phyloP scores from a whole-genome alignment of 2,888 invertebrate species.

The Scelioninae gen. 2 region DNA sequence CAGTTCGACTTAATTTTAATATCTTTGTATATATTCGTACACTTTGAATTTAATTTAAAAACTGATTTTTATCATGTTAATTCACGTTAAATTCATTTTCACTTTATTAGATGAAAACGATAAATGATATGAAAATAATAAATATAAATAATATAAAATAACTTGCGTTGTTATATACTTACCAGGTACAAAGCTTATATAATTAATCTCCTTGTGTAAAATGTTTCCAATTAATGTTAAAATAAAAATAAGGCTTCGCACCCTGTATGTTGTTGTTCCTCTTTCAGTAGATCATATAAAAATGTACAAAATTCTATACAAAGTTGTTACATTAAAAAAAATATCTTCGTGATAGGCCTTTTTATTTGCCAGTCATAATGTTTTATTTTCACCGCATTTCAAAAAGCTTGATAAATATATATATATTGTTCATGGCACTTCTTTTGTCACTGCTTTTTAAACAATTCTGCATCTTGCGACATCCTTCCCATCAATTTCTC shows the following conservation, averaged over 20 bases:
- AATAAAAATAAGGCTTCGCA: slow-evolving; percentile 30
- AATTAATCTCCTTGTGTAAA: slow-evolving; percentile 45
- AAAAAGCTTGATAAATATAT: slow-evolving; percentile 31
- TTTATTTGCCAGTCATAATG: slow-evolving; percentile 39
- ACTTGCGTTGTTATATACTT: too few species aligned
- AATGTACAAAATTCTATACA: slow-evolving; percentile 56
- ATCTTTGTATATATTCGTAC: too few species aligned
- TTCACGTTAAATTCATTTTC: neutral
- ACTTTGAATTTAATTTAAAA: too few species aligned
- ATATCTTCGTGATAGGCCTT: slow-evolving; percentile 44
- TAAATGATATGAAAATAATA: neutral
- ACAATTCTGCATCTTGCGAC: slow-evolving; percentile 4
- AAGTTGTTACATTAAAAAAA: slow-evolving; percentile 47
- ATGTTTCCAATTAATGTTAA: slow-evolving; percentile 29
- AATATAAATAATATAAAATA: neutral
- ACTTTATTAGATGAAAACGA: too few species aligned
- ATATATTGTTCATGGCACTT: slow-evolving; percentile 51
- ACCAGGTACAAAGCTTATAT: slow-evolving; percentile 54
- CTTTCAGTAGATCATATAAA: slow-evolving; percentile 31
- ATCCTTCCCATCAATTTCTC: slow-evolving; percentile 6
- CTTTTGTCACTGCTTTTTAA: slow-evolving; percentile 24
- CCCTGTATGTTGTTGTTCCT: slow-evolving; percentile 22
- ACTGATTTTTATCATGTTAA: too few species aligned
- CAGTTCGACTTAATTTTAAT: neutral
- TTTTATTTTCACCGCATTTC: slow-evolving; percentile 16